Evolutionary conservation across 2,113 vertebrate species (phyloP).

Genomic region (Carassius gibelio): DNA sequence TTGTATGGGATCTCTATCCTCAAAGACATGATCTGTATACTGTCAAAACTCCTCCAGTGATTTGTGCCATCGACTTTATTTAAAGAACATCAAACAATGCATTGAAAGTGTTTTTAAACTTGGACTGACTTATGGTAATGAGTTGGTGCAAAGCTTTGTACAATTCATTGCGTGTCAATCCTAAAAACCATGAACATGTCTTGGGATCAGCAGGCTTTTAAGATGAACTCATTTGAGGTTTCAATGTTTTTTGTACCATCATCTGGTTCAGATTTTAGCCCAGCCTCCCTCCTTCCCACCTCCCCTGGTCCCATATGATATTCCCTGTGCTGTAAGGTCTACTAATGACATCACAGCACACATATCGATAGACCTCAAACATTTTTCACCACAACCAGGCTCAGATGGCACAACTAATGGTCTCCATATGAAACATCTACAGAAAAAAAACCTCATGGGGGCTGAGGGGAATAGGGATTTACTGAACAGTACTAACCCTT

Average conservation of each 20-base stretch:
- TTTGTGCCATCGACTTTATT: slow-evolving; percentile 11
- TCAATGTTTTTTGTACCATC: slow-evolving; percentile 21
- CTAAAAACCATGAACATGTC: slow-evolving; percentile 40
- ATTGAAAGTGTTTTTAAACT: slow-evolving; percentile 36
- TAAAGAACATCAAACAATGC: slow-evolving; percentile 43
- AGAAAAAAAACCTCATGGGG: neutral
- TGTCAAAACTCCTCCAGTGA: neutral
- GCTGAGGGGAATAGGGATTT: neutral
- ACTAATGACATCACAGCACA: slow-evolving; percentile 55
- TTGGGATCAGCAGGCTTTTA: slow-evolving; percentile 31
- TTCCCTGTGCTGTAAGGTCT: slow-evolving; percentile 13
- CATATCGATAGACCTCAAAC: slow-evolving; percentile 54
- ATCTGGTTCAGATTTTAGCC: slow-evolving; percentile 36
- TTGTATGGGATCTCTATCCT: neutral
- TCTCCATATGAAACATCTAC: slow-evolving; percentile 35
- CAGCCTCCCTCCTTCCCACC: neutral
- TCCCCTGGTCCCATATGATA: slow-evolving; percentile 32
- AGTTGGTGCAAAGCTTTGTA: slow-evolving; percentile 17
- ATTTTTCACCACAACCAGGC: slow-evolving; percentile 46
- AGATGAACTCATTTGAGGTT: slow-evolving; percentile 29
- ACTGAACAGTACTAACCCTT: slow-evolving; percentile 3
- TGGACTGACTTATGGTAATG: slow-evolving; percentile 20
- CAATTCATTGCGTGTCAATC: slow-evolving; percentile 31
- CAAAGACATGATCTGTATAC: slow-evolving; percentile 13
- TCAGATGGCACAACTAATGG: slow-evolving; percentile 45